Evolutionary conservation across 2,888 invertebrate species (phyloP).

Genomic region (Adelphocoris suturalis): DNA sequence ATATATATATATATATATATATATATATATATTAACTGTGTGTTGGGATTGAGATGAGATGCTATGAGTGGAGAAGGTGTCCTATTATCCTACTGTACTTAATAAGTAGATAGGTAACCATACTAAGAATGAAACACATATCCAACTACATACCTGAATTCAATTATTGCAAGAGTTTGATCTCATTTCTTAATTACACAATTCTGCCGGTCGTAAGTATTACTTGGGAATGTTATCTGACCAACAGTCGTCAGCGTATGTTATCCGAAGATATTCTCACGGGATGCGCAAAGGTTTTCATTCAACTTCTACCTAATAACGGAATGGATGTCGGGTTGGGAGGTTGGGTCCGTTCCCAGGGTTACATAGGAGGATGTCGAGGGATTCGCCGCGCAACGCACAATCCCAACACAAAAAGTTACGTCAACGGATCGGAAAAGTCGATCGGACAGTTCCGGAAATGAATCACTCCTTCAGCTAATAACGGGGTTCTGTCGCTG

Average conservation of each 20-base stretch:
- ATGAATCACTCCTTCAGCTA: neutral
- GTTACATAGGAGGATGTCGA: conserved; percentile 8
- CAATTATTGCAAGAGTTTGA: too few relatives aligned
- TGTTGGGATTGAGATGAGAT: too few relatives aligned
- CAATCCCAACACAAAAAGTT: neutral
- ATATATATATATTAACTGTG: too few relatives aligned
- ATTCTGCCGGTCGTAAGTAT: too few relatives aligned
- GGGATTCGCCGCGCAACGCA: conserved; percentile 23
- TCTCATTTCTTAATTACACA: too few relatives aligned
- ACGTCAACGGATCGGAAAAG: conserved; percentile 32
- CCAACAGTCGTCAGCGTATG: neutral
- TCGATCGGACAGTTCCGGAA: conserved; percentile 28
- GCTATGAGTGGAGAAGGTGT: too few relatives aligned
- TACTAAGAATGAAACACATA: too few relatives aligned
- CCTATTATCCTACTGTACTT: too few relatives aligned
- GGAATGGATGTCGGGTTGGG: neutral
- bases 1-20: too few relatives aligned
- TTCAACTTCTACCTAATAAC: conserved; percentile 3
- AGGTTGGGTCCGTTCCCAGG: neutral
- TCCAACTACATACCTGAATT: too few relatives aligned
- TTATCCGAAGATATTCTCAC: neutral
- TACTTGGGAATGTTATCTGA: neutral
- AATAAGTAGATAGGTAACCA: too few relatives aligned
- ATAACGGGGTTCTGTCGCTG: neutral
- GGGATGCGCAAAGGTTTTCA: neutral